Conservation (phyloP, 1,140 invertebrate genomes). For the Pseudoatta argentina region DNA sequence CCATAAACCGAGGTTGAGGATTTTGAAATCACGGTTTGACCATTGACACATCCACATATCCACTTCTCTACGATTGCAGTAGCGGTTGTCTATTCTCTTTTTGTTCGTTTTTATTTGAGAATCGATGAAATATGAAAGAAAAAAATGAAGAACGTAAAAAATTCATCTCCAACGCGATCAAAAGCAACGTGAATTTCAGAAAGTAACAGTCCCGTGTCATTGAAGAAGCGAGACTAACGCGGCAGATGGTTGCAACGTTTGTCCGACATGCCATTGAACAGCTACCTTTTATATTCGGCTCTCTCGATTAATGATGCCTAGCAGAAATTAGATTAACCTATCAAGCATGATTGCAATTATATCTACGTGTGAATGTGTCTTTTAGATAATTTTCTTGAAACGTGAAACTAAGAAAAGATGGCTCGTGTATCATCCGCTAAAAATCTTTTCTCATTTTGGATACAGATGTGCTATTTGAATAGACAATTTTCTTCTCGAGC, state of each 20-base stretch:
- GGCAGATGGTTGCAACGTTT: slow-evolving; percentile 57
- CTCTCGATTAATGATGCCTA: slow-evolving; percentile 40
- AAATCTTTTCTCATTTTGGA: neutral
- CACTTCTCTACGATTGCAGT: slow-evolving; percentile 30
- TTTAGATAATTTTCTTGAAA: slow-evolving; percentile 11
- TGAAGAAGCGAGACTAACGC: slow-evolving; percentile 5
- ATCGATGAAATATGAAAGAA: slow-evolving; percentile 1
- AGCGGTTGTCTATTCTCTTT: slow-evolving; percentile 56
- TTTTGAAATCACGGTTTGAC: slow-evolving; percentile 13
- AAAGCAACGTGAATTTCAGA: slow-evolving; percentile 40
- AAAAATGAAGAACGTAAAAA: slow-evolving; percentile 13
- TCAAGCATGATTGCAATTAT: neutral
- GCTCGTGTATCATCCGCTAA: slow-evolving; percentile 6
- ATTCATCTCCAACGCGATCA: slow-evolving; percentile 50
- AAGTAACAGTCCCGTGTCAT: slow-evolving; percentile 38
- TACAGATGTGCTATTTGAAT: neutral
- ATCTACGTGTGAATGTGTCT: neutral
- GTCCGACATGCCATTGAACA: neutral
- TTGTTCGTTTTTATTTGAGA: slow-evolving; percentile 8
- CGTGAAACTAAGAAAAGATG: neutral
- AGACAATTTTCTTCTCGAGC: neutral
- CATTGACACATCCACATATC: slow-evolving; percentile 15
- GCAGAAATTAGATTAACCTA: slow-evolving; percentile 47
- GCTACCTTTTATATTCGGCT: neutral
- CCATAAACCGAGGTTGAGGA: neutral